Evolutionary conservation across 2,797 vertebrate genomes (phyloP).

Genomic region (Cyclura pinguis): DNA sequence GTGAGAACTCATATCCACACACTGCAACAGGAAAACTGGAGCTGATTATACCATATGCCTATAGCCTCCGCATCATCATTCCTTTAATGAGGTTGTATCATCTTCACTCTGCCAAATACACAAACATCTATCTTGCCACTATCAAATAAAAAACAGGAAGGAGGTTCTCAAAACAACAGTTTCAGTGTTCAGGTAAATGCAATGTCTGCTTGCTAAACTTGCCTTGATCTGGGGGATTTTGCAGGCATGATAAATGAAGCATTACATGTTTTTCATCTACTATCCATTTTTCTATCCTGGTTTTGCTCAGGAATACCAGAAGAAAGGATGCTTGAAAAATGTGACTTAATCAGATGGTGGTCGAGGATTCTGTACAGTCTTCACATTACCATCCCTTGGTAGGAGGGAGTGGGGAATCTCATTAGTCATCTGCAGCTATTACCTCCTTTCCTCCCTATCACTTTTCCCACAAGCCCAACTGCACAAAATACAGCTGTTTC

Average conservation of each 20-base stretch:
- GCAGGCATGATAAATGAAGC: not conserved
- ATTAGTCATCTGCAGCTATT: not conserved
- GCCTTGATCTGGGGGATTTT: not conserved
- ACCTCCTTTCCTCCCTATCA: not conserved
- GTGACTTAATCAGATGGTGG: constrained; percentile 4
- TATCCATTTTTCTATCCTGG: not conserved
- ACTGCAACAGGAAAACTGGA: no score
- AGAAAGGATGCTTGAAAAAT: not conserved
- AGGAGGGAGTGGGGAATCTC: not conserved
- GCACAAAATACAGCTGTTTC: constrained; percentile 1
- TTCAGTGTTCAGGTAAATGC: not conserved
- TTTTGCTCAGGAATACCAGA: not conserved
- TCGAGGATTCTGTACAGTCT: not conserved
- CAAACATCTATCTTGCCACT: not conserved
- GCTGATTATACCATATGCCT: not conserved
- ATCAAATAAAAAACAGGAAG: not conserved
- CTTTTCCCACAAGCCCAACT: not conserved
- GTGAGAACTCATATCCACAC: no score
- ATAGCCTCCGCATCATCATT: not conserved
- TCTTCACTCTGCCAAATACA: constrained; percentile 21
- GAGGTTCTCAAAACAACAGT: not conserved
- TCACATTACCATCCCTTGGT: not conserved
- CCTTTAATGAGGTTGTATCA: not conserved
- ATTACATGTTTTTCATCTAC: not conserved
- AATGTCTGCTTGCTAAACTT: not conserved